A percentile compares a stretch with the other conserved stretches of the same genome.
phyloP scores from a whole-genome alignment of 64 coral and sea anemone genomes.

The Pocillopora verrucosa region DNA sequence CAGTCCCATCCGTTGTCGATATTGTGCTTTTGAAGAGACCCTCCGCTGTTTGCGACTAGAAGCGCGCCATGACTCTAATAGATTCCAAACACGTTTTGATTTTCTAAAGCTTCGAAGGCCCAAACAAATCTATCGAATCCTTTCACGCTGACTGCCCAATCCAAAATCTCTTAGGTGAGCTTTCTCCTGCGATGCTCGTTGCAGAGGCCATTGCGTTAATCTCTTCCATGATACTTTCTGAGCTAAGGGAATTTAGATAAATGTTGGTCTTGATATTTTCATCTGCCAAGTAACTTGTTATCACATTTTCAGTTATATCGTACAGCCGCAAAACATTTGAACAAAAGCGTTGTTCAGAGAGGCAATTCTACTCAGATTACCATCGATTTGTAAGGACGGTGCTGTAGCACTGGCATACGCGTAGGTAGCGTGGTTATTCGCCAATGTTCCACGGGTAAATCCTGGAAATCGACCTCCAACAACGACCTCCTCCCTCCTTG shows the following conservation, averaged over 20 bases:
- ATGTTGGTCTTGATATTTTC: not conserved
- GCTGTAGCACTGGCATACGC: not conserved
- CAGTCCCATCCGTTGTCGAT: slow-evolving; percentile 31
- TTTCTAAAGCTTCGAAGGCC: not conserved
- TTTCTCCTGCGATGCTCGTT: not conserved
- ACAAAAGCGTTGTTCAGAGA: not conserved
- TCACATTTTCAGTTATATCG: not conserved
- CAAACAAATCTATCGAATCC: not conserved
- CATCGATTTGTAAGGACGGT: not conserved
- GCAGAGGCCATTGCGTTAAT: not conserved
- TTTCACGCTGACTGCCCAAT: not conserved
- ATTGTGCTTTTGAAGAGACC: not conserved
- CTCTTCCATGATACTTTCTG: not conserved
- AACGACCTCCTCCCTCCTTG: not conserved
- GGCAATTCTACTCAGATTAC: not conserved
- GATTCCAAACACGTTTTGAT: not conserved
- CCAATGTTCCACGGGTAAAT: not conserved
- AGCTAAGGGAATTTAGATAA: not conserved
- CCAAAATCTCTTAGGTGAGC: not conserved
- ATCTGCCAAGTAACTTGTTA: not conserved
- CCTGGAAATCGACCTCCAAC: slow-evolving; percentile 17
- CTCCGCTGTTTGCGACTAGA: slow-evolving; percentile 10
- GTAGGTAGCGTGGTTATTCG: not conserved
- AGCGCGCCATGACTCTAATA: not conserved
- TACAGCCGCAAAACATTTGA: not conserved